A percentile compares a stretch with the other conserved stretches of the same genome.
These are phyloP conservation scores for Pavo muticus DNA, from an alignment of 2,113 vertebrate species.

Conservation along the genomic window DNA sequence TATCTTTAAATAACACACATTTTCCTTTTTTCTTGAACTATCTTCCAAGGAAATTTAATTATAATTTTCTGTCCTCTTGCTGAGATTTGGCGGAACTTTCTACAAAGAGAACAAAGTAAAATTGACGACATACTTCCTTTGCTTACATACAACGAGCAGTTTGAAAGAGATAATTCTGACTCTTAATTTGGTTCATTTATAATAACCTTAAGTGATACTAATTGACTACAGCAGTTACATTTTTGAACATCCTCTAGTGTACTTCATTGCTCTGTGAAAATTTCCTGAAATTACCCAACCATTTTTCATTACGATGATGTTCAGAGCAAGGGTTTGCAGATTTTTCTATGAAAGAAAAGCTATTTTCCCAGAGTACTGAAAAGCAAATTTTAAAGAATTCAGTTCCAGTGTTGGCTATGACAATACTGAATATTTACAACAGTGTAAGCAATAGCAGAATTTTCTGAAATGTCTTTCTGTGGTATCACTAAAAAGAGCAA, in stretches of 20 bases:
- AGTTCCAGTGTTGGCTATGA: not conserved
- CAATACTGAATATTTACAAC: not conserved
- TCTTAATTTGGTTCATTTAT: not conserved
- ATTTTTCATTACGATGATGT: not conserved
- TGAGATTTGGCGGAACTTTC: not conserved
- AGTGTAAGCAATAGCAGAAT: not conserved
- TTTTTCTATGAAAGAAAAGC: not conserved
- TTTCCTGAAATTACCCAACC: not conserved
- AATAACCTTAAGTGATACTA: slow-evolving; percentile 6
- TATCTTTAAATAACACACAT: not conserved
- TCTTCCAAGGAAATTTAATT: not conserved
- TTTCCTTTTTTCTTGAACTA: not conserved
- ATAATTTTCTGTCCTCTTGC: not conserved
- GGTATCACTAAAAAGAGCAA: not conserved
- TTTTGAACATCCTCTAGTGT: not conserved
- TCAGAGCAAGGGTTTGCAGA: not conserved
- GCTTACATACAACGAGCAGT: not conserved
- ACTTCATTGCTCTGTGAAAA: not conserved
- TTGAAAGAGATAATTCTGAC: not conserved
- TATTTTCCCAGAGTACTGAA: not conserved
- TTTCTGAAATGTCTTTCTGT: not conserved
- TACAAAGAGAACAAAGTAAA: not conserved
- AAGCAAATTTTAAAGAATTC: not conserved
- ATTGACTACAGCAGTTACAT: not conserved
- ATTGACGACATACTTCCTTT: not conserved